phyloP scores from a whole-genome alignment of 2,797 vertebrate species.

The Leuciscus waleckii region DNA sequence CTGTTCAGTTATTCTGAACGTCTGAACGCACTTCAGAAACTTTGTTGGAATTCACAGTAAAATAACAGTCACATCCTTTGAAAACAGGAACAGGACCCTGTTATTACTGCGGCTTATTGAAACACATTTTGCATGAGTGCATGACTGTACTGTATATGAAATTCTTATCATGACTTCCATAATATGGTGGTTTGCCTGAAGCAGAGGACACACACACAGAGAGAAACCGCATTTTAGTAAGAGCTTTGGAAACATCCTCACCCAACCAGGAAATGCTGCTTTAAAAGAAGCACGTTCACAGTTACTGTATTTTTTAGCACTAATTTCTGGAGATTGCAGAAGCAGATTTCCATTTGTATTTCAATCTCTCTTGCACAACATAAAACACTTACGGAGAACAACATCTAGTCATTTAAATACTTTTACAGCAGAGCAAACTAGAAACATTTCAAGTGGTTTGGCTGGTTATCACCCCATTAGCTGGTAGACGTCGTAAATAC shows the following conservation, averaged over 20 bases:
- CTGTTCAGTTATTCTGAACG: background rate
- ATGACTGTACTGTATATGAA: slow-evolving; percentile 11
- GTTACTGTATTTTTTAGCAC: background rate
- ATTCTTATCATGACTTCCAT: slow-evolving; percentile 9
- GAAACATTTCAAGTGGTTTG: background rate
- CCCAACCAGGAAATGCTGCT: background rate
- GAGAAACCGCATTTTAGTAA: background rate
- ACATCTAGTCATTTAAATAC: background rate
- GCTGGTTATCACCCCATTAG: slow-evolving; percentile 2
- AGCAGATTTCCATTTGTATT: background rate
- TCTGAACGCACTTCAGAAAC: background rate
- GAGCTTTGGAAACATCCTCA: background rate
- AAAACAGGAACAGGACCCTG: slow-evolving; percentile 17
- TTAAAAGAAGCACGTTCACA: background rate
- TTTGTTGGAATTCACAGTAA: background rate
- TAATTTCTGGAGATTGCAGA: background rate
- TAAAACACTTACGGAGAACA: background rate
- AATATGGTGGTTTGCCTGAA: background rate
- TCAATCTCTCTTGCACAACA: background rate
- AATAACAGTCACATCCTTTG: background rate
- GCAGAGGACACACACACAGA: background rate
- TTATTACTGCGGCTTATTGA: slow-evolving; percentile 16
- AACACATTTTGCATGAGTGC: slow-evolving; percentile 1
- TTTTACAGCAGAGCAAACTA: background rate
- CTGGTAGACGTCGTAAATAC: background rate